These are phyloP conservation scores for Siniperca knerii DNA, from an alignment of 2,113 vertebrate genomes.

Conservation along the genomic window DNA sequence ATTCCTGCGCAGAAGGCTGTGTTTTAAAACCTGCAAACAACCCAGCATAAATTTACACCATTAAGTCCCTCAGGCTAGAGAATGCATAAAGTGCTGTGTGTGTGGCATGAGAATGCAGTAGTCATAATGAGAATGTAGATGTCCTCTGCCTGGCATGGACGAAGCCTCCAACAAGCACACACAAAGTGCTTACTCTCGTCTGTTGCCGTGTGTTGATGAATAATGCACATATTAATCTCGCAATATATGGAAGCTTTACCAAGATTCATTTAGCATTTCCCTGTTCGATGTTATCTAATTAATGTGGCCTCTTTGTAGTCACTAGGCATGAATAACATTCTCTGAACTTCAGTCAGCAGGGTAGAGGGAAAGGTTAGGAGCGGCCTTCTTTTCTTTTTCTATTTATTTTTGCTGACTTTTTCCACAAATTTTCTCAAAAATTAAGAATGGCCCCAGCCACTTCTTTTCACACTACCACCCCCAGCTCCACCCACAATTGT, in stretches of 20 bases:
- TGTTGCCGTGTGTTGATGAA: conserved; percentile 62
- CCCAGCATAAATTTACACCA: conserved; percentile 54
- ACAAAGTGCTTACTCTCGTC: conserved; percentile 58
- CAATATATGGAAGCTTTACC: conserved; percentile 60
- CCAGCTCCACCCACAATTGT: neutral
- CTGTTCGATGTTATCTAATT: conserved; percentile 55
- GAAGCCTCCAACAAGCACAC: conserved; percentile 41
- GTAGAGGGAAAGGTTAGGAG: conserved; percentile 1
- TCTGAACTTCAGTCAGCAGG: conserved; percentile 29
- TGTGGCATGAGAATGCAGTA: conserved; percentile 59
- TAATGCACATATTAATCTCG: conserved; percentile 73
- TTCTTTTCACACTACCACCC: neutral
- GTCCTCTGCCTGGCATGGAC: conserved; percentile 54
- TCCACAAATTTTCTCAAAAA: neutral
- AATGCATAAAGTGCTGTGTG: conserved; percentile 46
- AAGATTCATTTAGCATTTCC: conserved; percentile 62
- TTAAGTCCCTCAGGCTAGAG: conserved; percentile 45
- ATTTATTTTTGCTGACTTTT: conserved; percentile 28
- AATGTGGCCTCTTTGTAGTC: conserved; percentile 51
- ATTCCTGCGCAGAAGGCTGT: conserved; percentile 41
- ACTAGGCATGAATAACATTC: conserved; percentile 18
- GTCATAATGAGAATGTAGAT: conserved; percentile 52
- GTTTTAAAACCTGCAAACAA: conserved; percentile 61
- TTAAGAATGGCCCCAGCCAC: neutral
- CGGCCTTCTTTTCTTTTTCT: neutral